These are phyloP conservation scores for Ctenomys sociabilis DNA, from an alignment of 2,113 vertebrate genomes.

Conservation along the genomic window DNA sequence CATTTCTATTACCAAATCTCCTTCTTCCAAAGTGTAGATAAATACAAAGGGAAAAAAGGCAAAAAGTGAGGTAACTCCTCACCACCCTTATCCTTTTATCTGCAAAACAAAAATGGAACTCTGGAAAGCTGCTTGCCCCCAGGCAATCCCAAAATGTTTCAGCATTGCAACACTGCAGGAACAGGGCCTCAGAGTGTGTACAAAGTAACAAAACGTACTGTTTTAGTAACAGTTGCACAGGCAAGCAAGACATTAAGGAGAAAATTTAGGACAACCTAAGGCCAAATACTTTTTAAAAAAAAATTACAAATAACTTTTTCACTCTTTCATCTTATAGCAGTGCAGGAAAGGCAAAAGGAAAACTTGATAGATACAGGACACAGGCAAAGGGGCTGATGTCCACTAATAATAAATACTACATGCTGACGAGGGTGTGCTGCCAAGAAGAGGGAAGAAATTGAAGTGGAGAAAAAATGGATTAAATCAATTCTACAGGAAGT, in stretches of 20 bases:
- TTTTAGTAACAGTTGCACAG: slow-evolving; percentile 22
- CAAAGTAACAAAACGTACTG: slow-evolving; percentile 28
- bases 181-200: not conserved
- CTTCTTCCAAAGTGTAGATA: not conserved
- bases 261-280: slow-evolving; percentile 28
- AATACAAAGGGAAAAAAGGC: not conserved
- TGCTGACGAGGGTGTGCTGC: not conserved
- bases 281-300: not conserved
- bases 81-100: not conserved
- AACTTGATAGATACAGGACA: not conserved
- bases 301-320: not conserved
- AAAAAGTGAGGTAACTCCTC: not conserved
- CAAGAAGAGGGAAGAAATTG: not conserved
- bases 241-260: slow-evolving; percentile 9
- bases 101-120: slow-evolving; percentile 53
- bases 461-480: not conserved
- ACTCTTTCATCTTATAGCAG: slow-evolving; percentile 45
- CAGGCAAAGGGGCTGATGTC: not conserved
- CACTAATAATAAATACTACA: slow-evolving; percentile 49
- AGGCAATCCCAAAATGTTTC: slow-evolving; percentile 41
- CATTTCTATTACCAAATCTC: not conserved
- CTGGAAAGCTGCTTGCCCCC: slow-evolving; percentile 36
- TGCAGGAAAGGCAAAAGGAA: not conserved
- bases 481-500: not conserved
- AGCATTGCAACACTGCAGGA: slow-evolving; percentile 47